Conservation (phyloP, 2,888 invertebrate genomes). For the Polydrusus cervinus region DNA sequence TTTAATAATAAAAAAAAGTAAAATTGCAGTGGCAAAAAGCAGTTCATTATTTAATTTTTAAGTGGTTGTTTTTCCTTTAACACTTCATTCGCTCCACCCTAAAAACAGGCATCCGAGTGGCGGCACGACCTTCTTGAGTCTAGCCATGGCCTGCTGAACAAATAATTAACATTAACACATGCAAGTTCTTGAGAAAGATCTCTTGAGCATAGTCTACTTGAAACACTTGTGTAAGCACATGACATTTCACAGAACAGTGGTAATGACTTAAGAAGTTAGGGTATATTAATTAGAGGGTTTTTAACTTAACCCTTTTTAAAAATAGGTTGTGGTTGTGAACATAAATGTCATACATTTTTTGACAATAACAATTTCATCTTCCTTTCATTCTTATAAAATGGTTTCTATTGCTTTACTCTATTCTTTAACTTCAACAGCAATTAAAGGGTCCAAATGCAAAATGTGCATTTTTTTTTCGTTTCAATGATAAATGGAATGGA, state of each 20-base stretch:
- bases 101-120: constrained; percentile 55
- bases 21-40: constrained; percentile 16
- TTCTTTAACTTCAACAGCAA: no score
- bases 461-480: no score
- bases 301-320: background rate
- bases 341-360: background rate
- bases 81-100: constrained; percentile 56
- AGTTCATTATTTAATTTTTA: background rate
- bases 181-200: constrained; percentile 30
- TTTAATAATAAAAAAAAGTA: no score
- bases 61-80: constrained; percentile 26
- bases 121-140: constrained; percentile 42
- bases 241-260: constrained; percentile 41
- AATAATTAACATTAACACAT: constrained; percentile 52
- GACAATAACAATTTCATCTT: no score
- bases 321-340: background rate
- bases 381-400: no score
- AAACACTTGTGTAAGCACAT: constrained; percentile 49
- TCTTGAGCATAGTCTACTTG: constrained; percentile 36
- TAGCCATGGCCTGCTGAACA: constrained; percentile 43
- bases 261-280: constrained; percentile 7
- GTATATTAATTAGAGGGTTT: constrained; percentile 15
- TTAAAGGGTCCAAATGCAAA: no score
- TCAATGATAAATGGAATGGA: no score
- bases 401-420: no score